phyloP scores from a whole-genome alignment of 2,888 invertebrate genomes.

The Drosophila ustulata region DNA sequence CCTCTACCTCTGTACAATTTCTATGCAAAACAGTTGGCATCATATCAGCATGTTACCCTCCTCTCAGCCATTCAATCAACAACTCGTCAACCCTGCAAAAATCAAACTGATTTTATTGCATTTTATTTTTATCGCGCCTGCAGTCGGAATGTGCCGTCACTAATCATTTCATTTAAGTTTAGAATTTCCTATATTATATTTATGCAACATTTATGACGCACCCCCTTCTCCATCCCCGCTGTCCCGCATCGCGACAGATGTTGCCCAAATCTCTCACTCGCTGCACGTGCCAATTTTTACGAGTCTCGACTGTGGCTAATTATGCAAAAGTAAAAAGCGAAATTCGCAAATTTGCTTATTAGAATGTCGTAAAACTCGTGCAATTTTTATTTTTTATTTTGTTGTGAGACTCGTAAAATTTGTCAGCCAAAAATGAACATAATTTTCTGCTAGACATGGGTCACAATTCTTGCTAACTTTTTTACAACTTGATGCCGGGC shows the following conservation, averaged over 20 bases:
- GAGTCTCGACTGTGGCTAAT: constrained; percentile 57
- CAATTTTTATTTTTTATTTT: constrained; percentile 34
- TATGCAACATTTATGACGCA: constrained; percentile 75
- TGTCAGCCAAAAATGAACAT: constrained; percentile 49
- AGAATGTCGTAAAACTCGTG: constrained; percentile 70
- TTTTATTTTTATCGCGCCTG: constrained; percentile 80
- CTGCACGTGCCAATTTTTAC: constrained; percentile 67
- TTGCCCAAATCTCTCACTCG: constrained; percentile 34
- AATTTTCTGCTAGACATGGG: constrained; percentile 47
- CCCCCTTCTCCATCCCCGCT: constrained; percentile 14
- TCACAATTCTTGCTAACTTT: constrained; percentile 30
- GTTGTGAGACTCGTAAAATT: constrained; percentile 47
- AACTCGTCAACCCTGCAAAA: constrained; percentile 65
- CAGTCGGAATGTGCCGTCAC: constrained; percentile 73
- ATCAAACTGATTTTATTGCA: constrained; percentile 70
- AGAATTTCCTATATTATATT: constrained; percentile 59
- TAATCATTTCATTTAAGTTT: constrained; percentile 81
- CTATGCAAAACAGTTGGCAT: constrained; percentile 55
- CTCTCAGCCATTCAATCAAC: constrained; percentile 22
- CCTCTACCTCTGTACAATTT: constrained; percentile 31
- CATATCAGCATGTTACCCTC: constrained; percentile 6
- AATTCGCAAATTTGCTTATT: constrained; percentile 74
- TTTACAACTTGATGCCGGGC: constrained; percentile 45
- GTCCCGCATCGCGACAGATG: constrained; percentile 52
- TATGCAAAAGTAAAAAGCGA: constrained; percentile 57